These are phyloP conservation scores for Mico argentatus DNA, from an alignment of 2,797 vertebrate species.

Conservation along the genomic window DNA sequence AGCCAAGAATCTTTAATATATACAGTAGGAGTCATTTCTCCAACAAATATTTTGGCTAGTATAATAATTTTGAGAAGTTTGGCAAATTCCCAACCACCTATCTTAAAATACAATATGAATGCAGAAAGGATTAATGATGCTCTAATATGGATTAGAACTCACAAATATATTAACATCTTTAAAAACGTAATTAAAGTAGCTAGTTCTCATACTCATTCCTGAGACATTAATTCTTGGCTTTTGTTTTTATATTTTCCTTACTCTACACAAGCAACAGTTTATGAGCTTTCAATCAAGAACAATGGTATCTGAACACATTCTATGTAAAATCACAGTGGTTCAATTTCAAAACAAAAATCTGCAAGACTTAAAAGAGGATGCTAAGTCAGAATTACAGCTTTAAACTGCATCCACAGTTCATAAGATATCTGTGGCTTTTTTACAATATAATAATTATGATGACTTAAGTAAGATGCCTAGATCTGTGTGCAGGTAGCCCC, in stretches of 20 bases:
- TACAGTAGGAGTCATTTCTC: slow-evolving; percentile 73
- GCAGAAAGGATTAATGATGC: not conserved
- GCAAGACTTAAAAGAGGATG: slow-evolving; percentile 63
- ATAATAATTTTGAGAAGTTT: not conserved
- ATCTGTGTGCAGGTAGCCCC: not conserved
- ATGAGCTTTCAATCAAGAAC: not conserved
- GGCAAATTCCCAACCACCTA: not conserved
- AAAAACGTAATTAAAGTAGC: slow-evolving; percentile 16
- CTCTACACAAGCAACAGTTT: not conserved
- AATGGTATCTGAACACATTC: not conserved
- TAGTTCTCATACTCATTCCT: not conserved
- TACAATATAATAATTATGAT: slow-evolving; percentile 44
- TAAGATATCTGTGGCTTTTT: slow-evolving; percentile 72
- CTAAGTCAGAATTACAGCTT: slow-evolving; percentile 69
- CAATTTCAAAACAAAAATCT: slow-evolving; percentile 53
- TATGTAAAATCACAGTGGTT: not conserved
- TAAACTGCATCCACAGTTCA: slow-evolving; percentile 74
- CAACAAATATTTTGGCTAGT: slow-evolving; percentile 2
- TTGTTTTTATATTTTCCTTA: slow-evolving; percentile 12
- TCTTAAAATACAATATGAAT: not conserved
- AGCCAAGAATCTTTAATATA: slow-evolving; percentile 68
- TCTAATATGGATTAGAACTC: not conserved
- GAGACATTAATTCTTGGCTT: not conserved
- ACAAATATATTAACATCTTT: not conserved
- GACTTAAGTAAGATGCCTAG: not conserved